Conservation (phyloP, 2,888 invertebrate species). For the Eristalis arbustorum region DNA sequence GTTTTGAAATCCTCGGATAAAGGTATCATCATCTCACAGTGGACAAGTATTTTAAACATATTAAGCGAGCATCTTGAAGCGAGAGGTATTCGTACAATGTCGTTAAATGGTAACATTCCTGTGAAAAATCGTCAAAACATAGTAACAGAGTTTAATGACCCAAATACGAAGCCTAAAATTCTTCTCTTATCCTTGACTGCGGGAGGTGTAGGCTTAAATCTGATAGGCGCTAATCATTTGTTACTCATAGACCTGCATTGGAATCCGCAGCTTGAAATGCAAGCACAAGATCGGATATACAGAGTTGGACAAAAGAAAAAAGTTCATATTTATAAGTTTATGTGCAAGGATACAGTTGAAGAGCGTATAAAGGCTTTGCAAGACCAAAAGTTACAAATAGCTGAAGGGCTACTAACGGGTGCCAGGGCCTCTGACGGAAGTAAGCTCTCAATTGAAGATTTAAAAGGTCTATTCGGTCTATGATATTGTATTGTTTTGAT, state of each 20-base stretch:
- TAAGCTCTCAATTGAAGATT: conserved; percentile 90
- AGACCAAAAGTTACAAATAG: conserved; percentile 88
- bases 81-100: conserved; percentile 82
- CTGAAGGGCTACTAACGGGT: conserved; percentile 89
- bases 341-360: conserved; percentile 93
- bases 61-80: conserved; percentile 84
- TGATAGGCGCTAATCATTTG: conserved; percentile 95
- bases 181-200: conserved; percentile 94
- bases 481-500: conserved; percentile 64
- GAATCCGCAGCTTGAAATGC: conserved; percentile 97
- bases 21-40: conserved; percentile 94
- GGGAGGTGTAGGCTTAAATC: conserved; percentile 96
- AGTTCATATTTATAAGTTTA: conserved; percentile 92
- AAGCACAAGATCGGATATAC: conserved; percentile 96
- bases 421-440: conserved; percentile 83
- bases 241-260: conserved; percentile 95
- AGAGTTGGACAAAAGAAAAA: conserved; percentile 92
- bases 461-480: conserved; percentile 87
- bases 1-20: conserved; percentile 84
- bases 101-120: conserved; percentile 88
- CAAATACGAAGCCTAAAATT: conserved; percentile 82
- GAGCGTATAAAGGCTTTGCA: conserved; percentile 91
- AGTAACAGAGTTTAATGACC: conserved; percentile 87
- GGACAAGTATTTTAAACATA: conserved; percentile 91
- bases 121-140: conserved; percentile 86